Percentiles rank a stretch among this genome's conserved stretches.
Conservation (phyloP, 2,113 vertebrate species). For the Phycodurus eques region DNA sequence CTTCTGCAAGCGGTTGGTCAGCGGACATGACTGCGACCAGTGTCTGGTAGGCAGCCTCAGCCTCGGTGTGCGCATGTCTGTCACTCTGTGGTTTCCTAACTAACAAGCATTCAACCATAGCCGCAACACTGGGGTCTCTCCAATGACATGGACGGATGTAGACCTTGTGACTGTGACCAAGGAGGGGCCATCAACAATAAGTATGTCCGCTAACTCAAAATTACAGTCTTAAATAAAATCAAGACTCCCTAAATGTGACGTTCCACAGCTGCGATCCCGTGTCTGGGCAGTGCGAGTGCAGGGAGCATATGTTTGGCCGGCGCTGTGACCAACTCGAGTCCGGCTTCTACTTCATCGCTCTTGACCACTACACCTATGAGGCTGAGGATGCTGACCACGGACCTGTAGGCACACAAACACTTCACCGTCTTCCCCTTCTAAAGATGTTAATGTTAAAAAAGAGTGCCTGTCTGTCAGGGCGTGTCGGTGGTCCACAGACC, state of each 20-base stretch:
- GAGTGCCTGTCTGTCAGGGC: constrained; percentile 66
- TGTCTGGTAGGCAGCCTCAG: constrained; percentile 78
- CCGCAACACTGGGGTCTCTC: constrained; percentile 92
- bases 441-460: background rate
- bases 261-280: constrained; percentile 80
- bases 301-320: constrained; percentile 87
- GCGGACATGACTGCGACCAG: constrained; percentile 82
- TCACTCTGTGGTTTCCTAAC: background rate
- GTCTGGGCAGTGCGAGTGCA: constrained; percentile 86
- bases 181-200: constrained; percentile 86
- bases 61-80: background rate
- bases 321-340: constrained; percentile 86
- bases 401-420: constrained; percentile 69
- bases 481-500: constrained; percentile 80
- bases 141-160: constrained; percentile 92
- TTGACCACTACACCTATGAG: constrained; percentile 95
- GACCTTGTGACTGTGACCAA: constrained; percentile 88
- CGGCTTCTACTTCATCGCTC: constrained; percentile 87
- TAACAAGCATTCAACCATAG: constrained; percentile 56
- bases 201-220: constrained; percentile 56
- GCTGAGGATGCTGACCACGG: constrained; percentile 85
- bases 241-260: background rate
- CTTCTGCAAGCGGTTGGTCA: constrained; percentile 91
- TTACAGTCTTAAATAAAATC: background rate
- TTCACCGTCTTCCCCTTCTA: too few species aligned